Base-by-base conservation (phyloP, 2,113 vertebrate genomes). In the Archocentrus centrarchus region DNA sequence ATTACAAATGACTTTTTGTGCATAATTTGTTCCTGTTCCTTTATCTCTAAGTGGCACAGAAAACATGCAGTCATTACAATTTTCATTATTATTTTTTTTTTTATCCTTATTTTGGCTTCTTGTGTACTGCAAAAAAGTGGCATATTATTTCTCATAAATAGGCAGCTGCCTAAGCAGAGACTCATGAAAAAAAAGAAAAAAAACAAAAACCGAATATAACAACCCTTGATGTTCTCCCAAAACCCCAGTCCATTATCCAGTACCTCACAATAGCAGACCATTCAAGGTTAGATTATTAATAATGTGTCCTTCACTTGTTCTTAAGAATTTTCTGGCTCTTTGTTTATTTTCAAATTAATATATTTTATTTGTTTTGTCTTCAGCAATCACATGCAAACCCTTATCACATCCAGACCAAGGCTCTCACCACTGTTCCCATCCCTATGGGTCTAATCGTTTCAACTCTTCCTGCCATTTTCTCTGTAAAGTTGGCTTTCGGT, bases 381-480 rank as follows among this genome's bases (percentile, higher is more conserved):
- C 79, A 95, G 95, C 85, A 17, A 87, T 89, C 2, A 3, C 70
- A 30, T 95, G 93, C 79, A 4, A 79, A 15, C 20, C 59, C 2
- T 59, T 95, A 66, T 39, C 57, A 24, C 75, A 81, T 60, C 90
- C 87, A 47, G 79, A 68, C 22, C 63, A 85, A 10, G 89, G 90
- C 17, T 91, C 62, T 55, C 78, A 85, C 41, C 4, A 39, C 47
- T 95, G 93, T 86, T 59, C 59, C 2, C 3, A 91, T 30, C 44
- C 86, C 41, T 75, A 88, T 7, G 90, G 90, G 59, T 60, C 59
- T 1, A 85, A 82, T 85, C 59, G 24, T 57, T 93, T 95, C 82
- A 95, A 93, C 62, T 93, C 94, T 37, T 93, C 87, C 75, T 95
- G 95, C 70, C 18, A 7, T 77, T 95, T 95, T 77, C 37, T 76